Conservation (phyloP, 37 sponge, comb jelly and placozoan species). For the Halisarca cf. caerulea region DNA sequence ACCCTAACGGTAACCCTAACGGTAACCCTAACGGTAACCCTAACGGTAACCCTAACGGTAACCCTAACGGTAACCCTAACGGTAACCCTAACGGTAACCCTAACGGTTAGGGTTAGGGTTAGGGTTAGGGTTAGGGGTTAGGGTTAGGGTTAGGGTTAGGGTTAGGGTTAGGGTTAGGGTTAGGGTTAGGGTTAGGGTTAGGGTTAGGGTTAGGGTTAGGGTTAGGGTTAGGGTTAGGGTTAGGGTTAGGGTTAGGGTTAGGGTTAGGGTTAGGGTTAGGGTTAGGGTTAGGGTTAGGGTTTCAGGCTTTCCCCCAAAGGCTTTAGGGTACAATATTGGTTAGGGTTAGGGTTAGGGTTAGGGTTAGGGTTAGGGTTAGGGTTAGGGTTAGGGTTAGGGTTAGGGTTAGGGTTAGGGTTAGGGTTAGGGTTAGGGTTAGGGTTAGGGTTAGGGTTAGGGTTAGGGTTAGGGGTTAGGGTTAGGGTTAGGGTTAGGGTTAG, state of each 20-base stretch:
- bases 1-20: constrained; percentile 35
- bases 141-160: constrained; percentile 57
- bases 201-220: constrained; percentile 50
- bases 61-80: constrained; percentile 39
- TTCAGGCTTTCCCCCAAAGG: too few species aligned
- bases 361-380: too few species aligned
- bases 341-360: too few species aligned
- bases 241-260: constrained; percentile 45
- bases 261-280: constrained; percentile 37
- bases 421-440: too few species aligned
- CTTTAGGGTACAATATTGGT: too few species aligned
- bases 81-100: constrained; percentile 47
- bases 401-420: too few species aligned
- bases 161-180: constrained; percentile 64
- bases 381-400: too few species aligned
- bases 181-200: constrained; percentile 62
- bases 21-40: constrained; percentile 36
- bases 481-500: neutral
- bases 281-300: neutral
- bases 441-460: too few species aligned
- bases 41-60: constrained; percentile 41
- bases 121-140: too few species aligned
- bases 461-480: too few species aligned
- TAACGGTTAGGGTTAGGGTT: constrained; percentile 52
- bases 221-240: constrained; percentile 57